Percentiles rank a stretch among this genome's conserved stretches.
Evolutionary conservation across 2,113 vertebrate species (phyloP).

Genomic region (Daboia siamensis): DNA sequence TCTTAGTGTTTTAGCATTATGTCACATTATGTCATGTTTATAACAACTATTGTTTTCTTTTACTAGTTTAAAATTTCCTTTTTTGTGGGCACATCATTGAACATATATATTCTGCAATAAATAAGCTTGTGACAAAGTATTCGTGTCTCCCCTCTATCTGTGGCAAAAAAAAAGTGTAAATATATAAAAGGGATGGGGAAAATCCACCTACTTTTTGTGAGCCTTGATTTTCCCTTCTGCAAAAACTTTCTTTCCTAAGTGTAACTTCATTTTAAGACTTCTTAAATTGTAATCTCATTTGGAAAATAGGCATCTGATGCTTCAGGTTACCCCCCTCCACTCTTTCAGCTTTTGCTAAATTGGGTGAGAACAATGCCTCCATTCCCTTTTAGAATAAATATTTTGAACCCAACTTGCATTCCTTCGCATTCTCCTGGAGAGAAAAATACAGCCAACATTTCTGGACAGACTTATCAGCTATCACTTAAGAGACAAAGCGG

Average conservation of each 20-base stretch:
- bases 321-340: neutral
- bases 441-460: constrained; percentile 58
- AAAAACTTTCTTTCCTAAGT: neutral
- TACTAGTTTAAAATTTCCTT: neutral
- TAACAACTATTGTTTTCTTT: neutral
- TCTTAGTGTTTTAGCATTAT: neutral
- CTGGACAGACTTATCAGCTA: constrained; percentile 60
- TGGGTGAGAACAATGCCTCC: constrained; percentile 25
- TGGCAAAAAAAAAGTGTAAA: neutral
- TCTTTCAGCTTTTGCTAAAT: neutral
- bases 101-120: neutral
- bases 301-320: neutral
- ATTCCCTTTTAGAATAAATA: constrained; percentile 9
- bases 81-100: neutral
- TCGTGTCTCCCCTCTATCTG: neutral
- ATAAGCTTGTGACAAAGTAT: neutral
- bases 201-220: neutral
- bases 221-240: neutral
- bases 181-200: neutral
- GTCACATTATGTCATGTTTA: neutral
- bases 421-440: neutral
- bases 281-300: neutral
- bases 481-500: constrained; percentile 59
- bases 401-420: constrained; percentile 8
- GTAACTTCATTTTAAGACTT: neutral